phyloP scores from a whole-genome alignment of 2,888 invertebrate species.

The Galeopsomyia nigrocyanea region DNA sequence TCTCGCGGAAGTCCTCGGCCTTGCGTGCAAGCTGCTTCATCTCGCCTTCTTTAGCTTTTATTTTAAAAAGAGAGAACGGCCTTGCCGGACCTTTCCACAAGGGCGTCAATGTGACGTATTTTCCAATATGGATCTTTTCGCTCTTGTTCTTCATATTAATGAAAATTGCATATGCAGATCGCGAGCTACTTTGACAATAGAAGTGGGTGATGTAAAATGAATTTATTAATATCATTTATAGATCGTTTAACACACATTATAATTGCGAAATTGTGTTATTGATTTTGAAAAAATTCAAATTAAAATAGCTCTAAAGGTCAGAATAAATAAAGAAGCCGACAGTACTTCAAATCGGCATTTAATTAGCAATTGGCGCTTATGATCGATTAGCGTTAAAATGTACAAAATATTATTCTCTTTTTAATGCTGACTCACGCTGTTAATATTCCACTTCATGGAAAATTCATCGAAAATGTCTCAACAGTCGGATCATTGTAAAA shows the following conservation, averaged over 20 bases:
- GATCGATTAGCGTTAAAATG: no score
- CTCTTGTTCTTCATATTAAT: neutral
- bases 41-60: slow-evolving; percentile 12
- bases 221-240: slow-evolving; percentile 29
- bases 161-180: neutral
- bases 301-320: slow-evolving; percentile 9
- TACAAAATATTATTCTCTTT: no score
- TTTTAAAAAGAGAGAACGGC: no score
- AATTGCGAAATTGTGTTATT: slow-evolving; percentile 31
- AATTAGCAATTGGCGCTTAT: no score
- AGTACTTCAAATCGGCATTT: no score
- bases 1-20: slow-evolving; percentile 30
- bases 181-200: slow-evolving; percentile 14
- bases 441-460: no score
- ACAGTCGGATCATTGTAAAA: no score
- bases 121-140: no score
- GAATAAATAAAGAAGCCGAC: neutral
- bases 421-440: no score
- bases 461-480: no score
- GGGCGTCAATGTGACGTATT: no score
- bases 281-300: slow-evolving; percentile 14
- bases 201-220: slow-evolving; percentile 12
- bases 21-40: neutral
- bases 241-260: slow-evolving; percentile 13
- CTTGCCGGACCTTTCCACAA: no score